A percentile compares a stretch with the other conserved stretches of the same genome.
Evolutionary conservation across 2,888 invertebrate genomes (phyloP).

Genomic region (Eupithecia subfuscata): DNA sequence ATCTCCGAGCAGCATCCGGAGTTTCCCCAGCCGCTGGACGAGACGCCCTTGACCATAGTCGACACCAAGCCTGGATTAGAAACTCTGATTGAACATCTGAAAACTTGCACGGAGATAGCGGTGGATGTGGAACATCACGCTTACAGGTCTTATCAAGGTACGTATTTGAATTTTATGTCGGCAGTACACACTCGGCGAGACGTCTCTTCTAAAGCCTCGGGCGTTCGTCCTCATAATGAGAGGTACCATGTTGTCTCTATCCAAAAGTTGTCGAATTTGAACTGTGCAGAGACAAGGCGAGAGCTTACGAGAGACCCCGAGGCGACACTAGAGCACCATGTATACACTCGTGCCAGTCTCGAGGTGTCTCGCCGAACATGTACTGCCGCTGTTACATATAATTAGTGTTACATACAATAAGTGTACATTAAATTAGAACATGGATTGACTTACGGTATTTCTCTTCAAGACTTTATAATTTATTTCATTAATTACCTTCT

Average conservation of each 20-base stretch:
- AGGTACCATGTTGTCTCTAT: not conserved
- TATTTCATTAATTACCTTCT: not conserved
- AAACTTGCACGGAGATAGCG: conserved; percentile 88
- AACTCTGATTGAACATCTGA: conserved; percentile 87
- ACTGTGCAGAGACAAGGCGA: not conserved
- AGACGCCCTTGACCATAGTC: conserved; percentile 88
- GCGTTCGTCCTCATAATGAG: not conserved
- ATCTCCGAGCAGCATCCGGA: conserved; percentile 63
- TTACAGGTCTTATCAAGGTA: conserved; percentile 95
- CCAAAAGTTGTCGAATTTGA: not conserved
- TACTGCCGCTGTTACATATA: too few species aligned
- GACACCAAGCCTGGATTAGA: conserved; percentile 86
- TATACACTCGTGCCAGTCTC: not conserved
- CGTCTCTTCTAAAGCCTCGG: not conserved
- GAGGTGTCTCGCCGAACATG: not conserved
- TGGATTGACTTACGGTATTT: too few species aligned
- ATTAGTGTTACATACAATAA: too few species aligned
- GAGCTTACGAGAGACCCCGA: not conserved
- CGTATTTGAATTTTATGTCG: not conserved
- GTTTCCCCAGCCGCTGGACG: conserved; percentile 75
- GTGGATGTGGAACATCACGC: conserved; percentile 97
- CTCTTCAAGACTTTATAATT: not conserved
- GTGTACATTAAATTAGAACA: too few species aligned
- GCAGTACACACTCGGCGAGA: not conserved
- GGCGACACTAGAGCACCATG: not conserved